A percentile compares a stretch with the other conserved stretches of the same genome.
Evolutionary conservation across 92 coral and sea anemone species (phyloP).

Genomic region (Umimayanthus chanpuru): DNA sequence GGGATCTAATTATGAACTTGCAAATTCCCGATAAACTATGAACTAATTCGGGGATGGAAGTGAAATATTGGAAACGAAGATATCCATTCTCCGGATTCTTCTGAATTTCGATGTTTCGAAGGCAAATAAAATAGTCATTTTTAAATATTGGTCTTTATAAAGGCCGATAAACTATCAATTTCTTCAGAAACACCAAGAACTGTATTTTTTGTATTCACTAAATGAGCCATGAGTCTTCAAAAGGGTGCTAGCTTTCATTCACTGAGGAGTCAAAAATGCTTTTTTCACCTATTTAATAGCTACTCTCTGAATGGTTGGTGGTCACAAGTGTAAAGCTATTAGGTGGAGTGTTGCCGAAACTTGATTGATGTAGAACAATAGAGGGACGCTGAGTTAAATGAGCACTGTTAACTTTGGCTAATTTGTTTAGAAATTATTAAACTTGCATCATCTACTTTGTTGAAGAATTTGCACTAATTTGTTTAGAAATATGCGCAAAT

Average conservation of each 20-base stretch:
- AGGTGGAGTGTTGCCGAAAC: neutral
- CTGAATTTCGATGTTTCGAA: too few species aligned
- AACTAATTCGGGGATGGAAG: too few species aligned
- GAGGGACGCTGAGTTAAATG: neutral
- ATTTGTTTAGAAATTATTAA: too few species aligned
- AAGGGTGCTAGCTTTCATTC: neutral
- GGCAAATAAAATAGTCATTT: too few species aligned
- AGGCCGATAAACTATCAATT: neutral
- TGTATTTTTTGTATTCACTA: neutral
- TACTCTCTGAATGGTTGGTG: neutral
- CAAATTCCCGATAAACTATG: too few species aligned
- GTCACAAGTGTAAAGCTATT: neutral
- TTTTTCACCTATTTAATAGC: neutral
- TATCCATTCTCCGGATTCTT: too few species aligned
- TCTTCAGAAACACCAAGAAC: neutral
- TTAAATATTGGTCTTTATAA: too few species aligned
- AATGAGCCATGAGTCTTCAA: neutral
- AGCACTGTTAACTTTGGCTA: neutral
- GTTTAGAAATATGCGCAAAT: neutral
- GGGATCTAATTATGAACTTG: too few species aligned
- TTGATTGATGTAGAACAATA: neutral
- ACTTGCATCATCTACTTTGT: too few species aligned
- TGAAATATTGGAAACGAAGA: too few species aligned
- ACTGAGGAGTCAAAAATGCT: neutral
- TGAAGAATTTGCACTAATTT: neutral